A percentile compares a stretch with the other conserved stretches of the same genome.
Conservation (phyloP, 2,888 invertebrate genomes). For the Asteroscopus sphinx region DNA sequence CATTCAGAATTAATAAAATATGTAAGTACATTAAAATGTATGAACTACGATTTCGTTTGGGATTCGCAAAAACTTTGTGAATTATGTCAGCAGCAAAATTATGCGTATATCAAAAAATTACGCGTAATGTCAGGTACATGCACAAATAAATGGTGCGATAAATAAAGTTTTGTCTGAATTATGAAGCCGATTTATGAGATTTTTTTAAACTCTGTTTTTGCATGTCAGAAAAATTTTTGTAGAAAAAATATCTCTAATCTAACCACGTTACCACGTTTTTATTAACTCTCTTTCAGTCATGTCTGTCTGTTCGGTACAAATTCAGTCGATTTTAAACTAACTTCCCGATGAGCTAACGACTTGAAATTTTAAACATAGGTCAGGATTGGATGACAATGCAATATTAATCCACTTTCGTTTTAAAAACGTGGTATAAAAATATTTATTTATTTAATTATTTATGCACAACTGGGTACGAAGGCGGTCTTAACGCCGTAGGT, state of each 20-base stretch:
- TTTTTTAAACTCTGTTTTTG: constrained; percentile 65
- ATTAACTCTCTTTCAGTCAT: no score
- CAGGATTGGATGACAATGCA: no score
- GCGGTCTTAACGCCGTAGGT: no score
- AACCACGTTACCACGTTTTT: no score
- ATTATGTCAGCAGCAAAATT: constrained; percentile 31
- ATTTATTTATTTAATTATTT: no score
- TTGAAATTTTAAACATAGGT: no score
- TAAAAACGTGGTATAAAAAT: no score
- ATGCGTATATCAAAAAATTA: constrained; percentile 47
- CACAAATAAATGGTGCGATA: constrained; percentile 76
- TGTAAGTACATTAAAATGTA: constrained; percentile 18
- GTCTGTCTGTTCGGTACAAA: no score
- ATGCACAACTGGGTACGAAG: no score
- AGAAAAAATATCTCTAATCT: constrained; percentile 9
- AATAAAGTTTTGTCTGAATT: constrained; percentile 80
- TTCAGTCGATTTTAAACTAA: no score
- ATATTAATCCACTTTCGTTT: no score
- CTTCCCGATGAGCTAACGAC: no score
- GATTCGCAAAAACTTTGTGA: constrained; percentile 35
- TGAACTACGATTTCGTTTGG: constrained; percentile 19
- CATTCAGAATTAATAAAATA: constrained; percentile 6
- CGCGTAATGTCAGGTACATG: constrained; percentile 65
- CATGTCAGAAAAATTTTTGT: constrained; percentile 37
- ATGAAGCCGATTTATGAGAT: constrained; percentile 75